These are phyloP conservation scores for Buceros bicornis DNA, from an alignment of 2,797 vertebrate species.

Conservation along the genomic window DNA sequence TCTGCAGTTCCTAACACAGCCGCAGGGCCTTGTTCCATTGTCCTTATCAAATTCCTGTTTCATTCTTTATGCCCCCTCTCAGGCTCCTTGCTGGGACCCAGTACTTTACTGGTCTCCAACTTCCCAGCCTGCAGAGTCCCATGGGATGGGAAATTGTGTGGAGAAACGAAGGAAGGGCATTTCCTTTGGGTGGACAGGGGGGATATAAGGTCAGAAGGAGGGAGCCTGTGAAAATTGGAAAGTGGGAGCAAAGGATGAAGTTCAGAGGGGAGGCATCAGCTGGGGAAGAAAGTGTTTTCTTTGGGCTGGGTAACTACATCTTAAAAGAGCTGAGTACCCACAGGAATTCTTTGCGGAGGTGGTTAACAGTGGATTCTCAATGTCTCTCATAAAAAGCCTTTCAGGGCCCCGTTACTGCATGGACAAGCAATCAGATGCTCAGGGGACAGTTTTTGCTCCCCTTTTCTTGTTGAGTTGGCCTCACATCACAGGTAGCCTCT, in stretches of 20 bases:
- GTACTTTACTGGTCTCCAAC: neutral
- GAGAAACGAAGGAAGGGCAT: neutral
- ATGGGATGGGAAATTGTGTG: neutral
- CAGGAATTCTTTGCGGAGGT: neutral
- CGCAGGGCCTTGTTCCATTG: neutral
- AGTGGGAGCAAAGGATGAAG: neutral
- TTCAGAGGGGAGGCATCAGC: neutral
- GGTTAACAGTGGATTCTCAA: neutral
- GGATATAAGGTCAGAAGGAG: neutral
- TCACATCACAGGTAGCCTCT: neutral
- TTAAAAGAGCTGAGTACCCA: neutral
- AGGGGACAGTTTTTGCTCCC: neutral
- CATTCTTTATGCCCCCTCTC: neutral
- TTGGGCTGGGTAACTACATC: neutral
- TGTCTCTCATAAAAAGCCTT: neutral
- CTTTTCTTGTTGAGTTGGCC: neutral
- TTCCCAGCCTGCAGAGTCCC: constrained; percentile 15
- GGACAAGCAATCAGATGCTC: neutral
- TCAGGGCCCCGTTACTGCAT: neutral
- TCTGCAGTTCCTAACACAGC: neutral
- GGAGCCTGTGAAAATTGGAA: neutral
- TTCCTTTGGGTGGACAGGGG: constrained; percentile 15
- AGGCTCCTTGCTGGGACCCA: neutral
- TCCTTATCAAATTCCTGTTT: neutral
- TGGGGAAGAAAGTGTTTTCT: neutral